Base-by-base conservation (phyloP, 2,888 invertebrate genomes). In the Agrilus biguttatus region DNA sequence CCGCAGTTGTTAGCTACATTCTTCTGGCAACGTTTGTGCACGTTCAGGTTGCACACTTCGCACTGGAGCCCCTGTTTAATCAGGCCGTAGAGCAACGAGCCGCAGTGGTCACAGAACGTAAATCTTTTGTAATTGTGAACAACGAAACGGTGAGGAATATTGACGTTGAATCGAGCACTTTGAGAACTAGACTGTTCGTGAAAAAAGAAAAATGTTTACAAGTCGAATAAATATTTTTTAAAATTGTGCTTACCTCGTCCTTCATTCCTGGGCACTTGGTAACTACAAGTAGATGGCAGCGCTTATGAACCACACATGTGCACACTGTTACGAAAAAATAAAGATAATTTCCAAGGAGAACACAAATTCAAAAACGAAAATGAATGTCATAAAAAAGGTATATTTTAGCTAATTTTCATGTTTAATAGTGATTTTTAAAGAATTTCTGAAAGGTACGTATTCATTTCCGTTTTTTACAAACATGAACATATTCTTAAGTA, bases 1-100 rank as follows among this genome's bases (percentile, higher is more conserved):
- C 98, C 97, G 70, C 98, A 98, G 68, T 95, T 97, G 72, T 97
- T 97, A 48, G 97, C 96, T 49, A 98, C 97, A 71, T 98, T 98
- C 69, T 92, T 92, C 72, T 95, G 90, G 69, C 98, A 98, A 45
- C 97, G 79, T 69, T 97, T 97, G 74, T 98, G 97, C 48, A 97
- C 93, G 72, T 97, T 97, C 78, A 97, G 82, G 53, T 82, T 86
- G 67, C 98, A 98, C 52, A 84, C 93, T 49, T 90, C 88, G 67
- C 96, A 96, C 68, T 96, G 95, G 55, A 96, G 74, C 42, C 97
- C 97, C 72, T 97, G 97, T 67, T 83, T 86, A 64, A 92, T 83
- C 58, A 97, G 79, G 21, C 97, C 97, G 67, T 96, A 97, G 48
- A 97, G 78, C 64, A 97, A 75, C 48, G 95, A 95, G 54, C 97